Conservation (phyloP, 2,113 vertebrate genomes). For the Clarias gariepinus region DNA sequence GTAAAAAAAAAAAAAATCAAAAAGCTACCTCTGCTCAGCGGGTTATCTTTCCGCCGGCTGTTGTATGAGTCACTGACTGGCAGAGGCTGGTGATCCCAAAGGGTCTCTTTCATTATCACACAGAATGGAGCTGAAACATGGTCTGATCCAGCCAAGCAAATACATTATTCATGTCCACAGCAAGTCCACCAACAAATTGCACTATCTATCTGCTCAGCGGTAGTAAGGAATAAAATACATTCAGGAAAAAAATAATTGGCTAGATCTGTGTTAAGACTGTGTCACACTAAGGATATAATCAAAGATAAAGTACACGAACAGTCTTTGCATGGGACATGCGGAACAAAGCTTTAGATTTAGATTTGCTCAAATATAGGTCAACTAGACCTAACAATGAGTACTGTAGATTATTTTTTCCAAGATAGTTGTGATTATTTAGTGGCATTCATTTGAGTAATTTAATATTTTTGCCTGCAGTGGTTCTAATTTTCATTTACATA, state of each 20-base stretch:
- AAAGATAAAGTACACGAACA: constrained; percentile 23
- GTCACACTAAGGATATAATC: constrained; percentile 13
- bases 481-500: neutral
- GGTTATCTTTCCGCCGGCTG: constrained; percentile 54
- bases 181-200: constrained; percentile 44
- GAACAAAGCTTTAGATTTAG: neutral
- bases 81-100: constrained; percentile 48
- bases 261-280: constrained; percentile 24
- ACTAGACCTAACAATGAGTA: neutral
- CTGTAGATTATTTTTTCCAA: neutral
- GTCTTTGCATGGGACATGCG: neutral
- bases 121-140: constrained; percentile 49
- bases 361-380: neutral
- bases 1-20: constrained; percentile 28
- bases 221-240: constrained; percentile 50
- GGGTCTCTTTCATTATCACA: constrained; percentile 56
- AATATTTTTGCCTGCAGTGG: neutral
- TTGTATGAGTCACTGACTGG: constrained; percentile 54
- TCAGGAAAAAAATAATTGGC: constrained; percentile 21
- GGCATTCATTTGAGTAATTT: neutral
- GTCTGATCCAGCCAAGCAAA: constrained; percentile 42
- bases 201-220: constrained; percentile 43
- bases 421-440: neutral
- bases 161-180: constrained; percentile 54
- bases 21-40: constrained; percentile 39